Evolutionary conservation across 2,888 invertebrate genomes (phyloP), one percentile per base, ranked within the genome.

Genomic region (Onthophagus sagittarius): DNA sequence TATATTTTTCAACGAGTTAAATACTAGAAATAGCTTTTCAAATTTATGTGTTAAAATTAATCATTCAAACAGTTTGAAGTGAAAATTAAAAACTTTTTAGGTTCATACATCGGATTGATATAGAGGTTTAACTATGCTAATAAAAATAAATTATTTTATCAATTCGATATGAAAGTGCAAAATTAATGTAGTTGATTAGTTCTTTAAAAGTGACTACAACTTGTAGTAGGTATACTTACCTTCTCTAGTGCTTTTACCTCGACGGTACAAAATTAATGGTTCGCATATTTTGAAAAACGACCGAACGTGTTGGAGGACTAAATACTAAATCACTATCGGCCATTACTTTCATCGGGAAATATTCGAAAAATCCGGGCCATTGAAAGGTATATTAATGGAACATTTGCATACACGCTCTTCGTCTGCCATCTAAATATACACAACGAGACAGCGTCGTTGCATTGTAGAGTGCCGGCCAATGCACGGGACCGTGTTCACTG

Each of bases 401-500:
- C 39, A 72, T 72, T 72, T 72, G 67, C 72, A 72, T 67, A 15
- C 32, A 67, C 31, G 23, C 67, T 15, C 39, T 53, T 70, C 32
- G 53, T 39, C 64, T 65, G 23, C 32, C 71, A n/a, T 64, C 72
- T 72, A 72, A 65, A 72, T 72, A 72, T 72, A 72, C 39, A 15
- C 9, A 23, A 31, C 67, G 67, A 32, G 39, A 53, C 39, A 53
- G 32, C 39, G 15, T 23, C 70, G 39, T 70, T 70, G 70, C 62
- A 53, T 53, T 53, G 39, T 53, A 53, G 39, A 53, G 53, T 64
- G 72, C 33, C 72, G 14, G 65, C 74, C 23, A 63, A 69, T 63
- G 76, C 74, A 75, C 77, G 77, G 77, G 76, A 23, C 23, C 76
- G 77, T 78, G 77, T 75, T 77, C 74, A 75, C 74, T 79, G 78